These are phyloP conservation scores for Halichoeres trimaculatus DNA, from an alignment of 2,113 vertebrate genomes.

Conservation along the genomic window DNA sequence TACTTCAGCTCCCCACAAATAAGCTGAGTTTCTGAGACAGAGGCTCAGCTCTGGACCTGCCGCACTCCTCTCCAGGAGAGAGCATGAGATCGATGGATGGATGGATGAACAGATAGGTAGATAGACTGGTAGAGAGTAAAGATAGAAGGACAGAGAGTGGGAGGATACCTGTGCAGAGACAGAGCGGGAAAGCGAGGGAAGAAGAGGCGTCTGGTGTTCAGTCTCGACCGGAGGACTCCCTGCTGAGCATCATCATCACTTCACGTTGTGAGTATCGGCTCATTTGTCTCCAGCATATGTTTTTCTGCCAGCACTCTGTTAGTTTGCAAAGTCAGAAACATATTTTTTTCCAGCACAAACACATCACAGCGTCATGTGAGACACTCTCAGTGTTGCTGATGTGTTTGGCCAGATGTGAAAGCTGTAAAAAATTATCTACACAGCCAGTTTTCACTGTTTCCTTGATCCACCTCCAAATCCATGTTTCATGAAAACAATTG, in stretches of 20 bases:
- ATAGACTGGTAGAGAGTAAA: conserved; percentile 26
- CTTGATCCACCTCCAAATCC: conserved; percentile 46
- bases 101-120: conserved; percentile 23
- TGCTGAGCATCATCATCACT: conserved; percentile 30
- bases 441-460: not conserved
- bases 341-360: conserved; percentile 16
- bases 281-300: conserved; percentile 16
- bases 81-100: conserved; percentile 17
- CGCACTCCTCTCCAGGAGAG: conserved; percentile 14
- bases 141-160: conserved; percentile 5
- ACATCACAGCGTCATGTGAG: not conserved
- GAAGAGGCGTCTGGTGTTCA: conserved; percentile 29
- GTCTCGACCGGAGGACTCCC: conserved; percentile 21
- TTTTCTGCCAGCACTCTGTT: not conserved
- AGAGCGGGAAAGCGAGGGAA: conserved; percentile 26
- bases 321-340: conserved; percentile 8
- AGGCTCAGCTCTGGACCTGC: conserved; percentile 28
- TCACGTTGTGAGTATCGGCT: conserved; percentile 60
- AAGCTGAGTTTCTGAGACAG: conserved; percentile 24
- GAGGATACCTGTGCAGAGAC: not conserved
- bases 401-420: conserved; percentile 37
- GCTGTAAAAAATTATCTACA: conserved; percentile 17
- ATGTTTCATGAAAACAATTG: conserved; percentile 36
- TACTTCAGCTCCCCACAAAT: conserved; percentile 26
- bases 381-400: conserved; percentile 11